Conservation (phyloP, 2,888 invertebrate species). For the Chrysotoxum bicinctum region DNA sequence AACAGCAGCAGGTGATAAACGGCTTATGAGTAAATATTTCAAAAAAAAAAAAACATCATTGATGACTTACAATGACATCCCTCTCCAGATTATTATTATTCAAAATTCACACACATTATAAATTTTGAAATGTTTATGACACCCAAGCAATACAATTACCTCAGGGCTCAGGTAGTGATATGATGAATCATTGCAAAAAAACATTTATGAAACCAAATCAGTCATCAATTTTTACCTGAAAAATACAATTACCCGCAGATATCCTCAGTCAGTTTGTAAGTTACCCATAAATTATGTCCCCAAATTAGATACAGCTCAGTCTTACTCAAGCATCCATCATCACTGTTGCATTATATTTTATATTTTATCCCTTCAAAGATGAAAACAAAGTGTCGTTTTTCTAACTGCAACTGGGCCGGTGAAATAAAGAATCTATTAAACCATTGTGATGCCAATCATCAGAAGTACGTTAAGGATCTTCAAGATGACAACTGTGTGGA, state of each 20-base stretch:
- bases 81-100: not conserved
- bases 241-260: not conserved
- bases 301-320: not conserved
- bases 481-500: slow-evolving; percentile 32
- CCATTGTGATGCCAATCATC: slow-evolving; percentile 48
- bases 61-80: not conserved
- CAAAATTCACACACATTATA: not conserved
- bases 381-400: slow-evolving; percentile 38
- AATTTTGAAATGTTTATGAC: not conserved
- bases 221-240: not conserved
- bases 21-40: not conserved
- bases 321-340: not conserved
- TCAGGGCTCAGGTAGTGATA: not conserved
- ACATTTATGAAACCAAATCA: not conserved
- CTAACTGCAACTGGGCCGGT: slow-evolving; percentile 36
- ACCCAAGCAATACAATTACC: not conserved
- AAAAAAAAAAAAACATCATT: not conserved
- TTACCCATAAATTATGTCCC: not conserved
- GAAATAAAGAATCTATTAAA: slow-evolving; percentile 27
- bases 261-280: not conserved
- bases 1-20: not conserved
- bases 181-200: not conserved
- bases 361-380: not conserved
- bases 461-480: slow-evolving; percentile 40
- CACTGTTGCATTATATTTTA: not conserved